Conservation (phyloP, 2,113 vertebrate species). For the Mastomys natalensis region DNA sequence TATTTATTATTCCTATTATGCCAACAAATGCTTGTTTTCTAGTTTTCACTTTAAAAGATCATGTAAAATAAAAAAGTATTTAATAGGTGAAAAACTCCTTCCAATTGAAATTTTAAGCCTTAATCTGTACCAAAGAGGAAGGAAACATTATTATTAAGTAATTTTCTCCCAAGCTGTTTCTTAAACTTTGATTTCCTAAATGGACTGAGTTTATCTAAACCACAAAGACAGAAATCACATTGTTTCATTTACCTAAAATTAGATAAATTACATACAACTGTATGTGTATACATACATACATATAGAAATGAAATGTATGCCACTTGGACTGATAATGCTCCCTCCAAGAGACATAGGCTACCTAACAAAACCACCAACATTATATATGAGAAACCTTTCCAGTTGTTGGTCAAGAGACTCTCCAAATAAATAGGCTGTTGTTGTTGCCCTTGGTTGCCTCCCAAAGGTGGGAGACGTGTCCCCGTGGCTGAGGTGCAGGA, state of each 20-base stretch:
- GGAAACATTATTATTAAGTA: constrained; percentile 36
- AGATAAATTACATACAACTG: background rate
- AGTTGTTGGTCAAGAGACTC: background rate
- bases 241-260: background rate
- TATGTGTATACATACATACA: background rate
- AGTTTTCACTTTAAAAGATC: constrained; percentile 43
- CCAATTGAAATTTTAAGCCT: constrained; percentile 36
- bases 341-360: background rate
- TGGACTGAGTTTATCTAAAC: background rate
- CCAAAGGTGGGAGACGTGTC: too few species aligned
- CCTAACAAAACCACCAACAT: background rate
- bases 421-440: background rate
- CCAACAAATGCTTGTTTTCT: background rate
- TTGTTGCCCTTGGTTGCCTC: background rate
- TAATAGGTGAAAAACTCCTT: background rate
- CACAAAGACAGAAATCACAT: background rate
- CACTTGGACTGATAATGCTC: background rate
- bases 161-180: constrained; percentile 15
- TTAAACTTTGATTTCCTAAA: constrained; percentile 20
- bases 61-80: background rate
- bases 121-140: background rate
- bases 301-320: background rate
- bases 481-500: background rate
- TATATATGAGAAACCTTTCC: background rate
- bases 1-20: background rate